These are phyloP conservation scores for Euthynnus affinis DNA, from an alignment of 2,797 vertebrate genomes.

Conservation along the genomic window DNA sequence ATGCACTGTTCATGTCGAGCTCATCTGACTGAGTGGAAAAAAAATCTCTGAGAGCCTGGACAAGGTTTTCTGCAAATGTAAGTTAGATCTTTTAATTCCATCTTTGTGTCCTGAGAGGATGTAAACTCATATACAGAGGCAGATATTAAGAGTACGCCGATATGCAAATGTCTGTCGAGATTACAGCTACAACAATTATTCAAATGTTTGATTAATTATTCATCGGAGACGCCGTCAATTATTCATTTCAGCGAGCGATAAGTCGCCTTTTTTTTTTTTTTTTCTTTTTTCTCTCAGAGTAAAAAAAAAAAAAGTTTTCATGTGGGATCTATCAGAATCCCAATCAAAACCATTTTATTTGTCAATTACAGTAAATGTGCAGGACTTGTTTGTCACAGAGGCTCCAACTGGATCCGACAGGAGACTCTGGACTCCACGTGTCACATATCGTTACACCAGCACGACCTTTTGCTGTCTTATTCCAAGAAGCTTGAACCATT, in stretches of 20 bases:
- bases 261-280: constrained; percentile 84
- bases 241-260: constrained; percentile 93
- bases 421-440: too few species aligned
- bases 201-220: constrained; percentile 97
- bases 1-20: neutral
- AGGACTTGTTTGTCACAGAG: constrained; percentile 59
- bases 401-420: too few species aligned
- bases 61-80: constrained; percentile 56
- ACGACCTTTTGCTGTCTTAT: constrained; percentile 33
- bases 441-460: constrained; percentile 19
- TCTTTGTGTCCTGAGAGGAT: constrained; percentile 91
- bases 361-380: constrained; percentile 82
- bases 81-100: constrained; percentile 73
- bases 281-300: constrained; percentile 51
- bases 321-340: constrained; percentile 78
- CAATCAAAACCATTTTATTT: constrained; percentile 73
- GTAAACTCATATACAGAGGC: constrained; percentile 88
- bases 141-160: constrained; percentile 89
- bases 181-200: constrained; percentile 98
- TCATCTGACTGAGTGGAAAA: constrained; percentile 39
- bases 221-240: constrained; percentile 94
- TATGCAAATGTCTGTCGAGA: constrained; percentile 97
- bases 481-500: constrained; percentile 12
- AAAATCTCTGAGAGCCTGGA: constrained; percentile 39
- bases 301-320: constrained; percentile 81